phyloP scores from a whole-genome alignment of 1,140 invertebrate species.

The Drosophila persimilis region DNA sequence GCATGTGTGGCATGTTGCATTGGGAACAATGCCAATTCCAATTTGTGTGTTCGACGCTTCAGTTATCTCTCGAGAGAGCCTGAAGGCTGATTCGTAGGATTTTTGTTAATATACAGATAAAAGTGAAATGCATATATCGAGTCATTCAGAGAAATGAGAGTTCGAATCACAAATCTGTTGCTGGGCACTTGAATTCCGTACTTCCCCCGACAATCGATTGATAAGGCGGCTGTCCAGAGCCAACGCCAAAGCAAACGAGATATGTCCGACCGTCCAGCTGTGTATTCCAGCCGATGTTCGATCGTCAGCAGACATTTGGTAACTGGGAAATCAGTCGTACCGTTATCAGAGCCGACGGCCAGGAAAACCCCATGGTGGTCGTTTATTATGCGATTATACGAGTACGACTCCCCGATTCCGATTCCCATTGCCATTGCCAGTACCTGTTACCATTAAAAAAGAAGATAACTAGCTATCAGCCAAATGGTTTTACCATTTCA shows the following conservation, averaged over 20 bases:
- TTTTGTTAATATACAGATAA: no score
- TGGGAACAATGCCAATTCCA: neutral
- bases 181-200: conserved; percentile 32
- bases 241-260: conserved; percentile 26
- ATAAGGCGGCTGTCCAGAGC: conserved; percentile 18
- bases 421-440: neutral
- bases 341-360: conserved; percentile 41
- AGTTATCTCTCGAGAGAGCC: no score
- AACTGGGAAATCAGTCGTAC: conserved; percentile 44
- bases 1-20: conserved; percentile 26
- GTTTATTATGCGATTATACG: conserved; percentile 62
- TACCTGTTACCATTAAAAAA: neutral
- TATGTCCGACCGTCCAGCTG: conserved; percentile 30
- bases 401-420: neutral
- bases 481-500: conserved; percentile 28
- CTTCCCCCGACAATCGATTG: conserved; percentile 27
- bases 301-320: conserved; percentile 47
- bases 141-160: neutral
- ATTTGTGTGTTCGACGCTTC: no score
- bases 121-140: neutral
- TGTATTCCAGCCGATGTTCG: conserved; percentile 16
- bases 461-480: conserved; percentile 42
- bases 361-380: conserved; percentile 72
- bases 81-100: no score
- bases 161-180: conserved; percentile 35